These are phyloP conservation scores for Crematogaster levior DNA, from an alignment of 2,888 invertebrate species.

Conservation along the genomic window DNA sequence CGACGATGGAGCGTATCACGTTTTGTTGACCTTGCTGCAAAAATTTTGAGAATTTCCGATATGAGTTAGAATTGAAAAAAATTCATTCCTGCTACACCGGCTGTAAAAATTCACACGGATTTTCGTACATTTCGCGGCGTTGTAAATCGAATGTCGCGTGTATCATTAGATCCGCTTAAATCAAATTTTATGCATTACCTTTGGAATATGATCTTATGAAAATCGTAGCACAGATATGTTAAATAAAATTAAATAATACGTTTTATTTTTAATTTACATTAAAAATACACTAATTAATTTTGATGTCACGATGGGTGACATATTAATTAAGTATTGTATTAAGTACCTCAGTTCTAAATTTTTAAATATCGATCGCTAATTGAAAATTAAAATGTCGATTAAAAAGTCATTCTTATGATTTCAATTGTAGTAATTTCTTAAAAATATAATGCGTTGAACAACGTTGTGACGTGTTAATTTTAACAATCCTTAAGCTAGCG, in stretches of 20 bases:
- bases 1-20: conserved; percentile 42
- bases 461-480: not conserved
- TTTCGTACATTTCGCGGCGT: not conserved
- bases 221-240: not conserved
- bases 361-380: not conserved
- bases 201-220: not conserved
- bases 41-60: conserved; percentile 22
- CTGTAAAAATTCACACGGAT: conserved; percentile 32
- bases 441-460: not conserved
- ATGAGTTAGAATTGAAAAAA: conserved; percentile 11
- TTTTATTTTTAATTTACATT: not conserved
- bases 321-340: conserved; percentile 1
- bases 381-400: no score
- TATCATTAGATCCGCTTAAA: not conserved
- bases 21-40: conserved; percentile 20
- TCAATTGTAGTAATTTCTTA: not conserved
- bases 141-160: conserved; percentile 12
- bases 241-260: not conserved
- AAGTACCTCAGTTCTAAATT: not conserved
- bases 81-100: not conserved
- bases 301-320: not conserved
- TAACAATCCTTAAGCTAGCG: no score
- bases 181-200: not conserved
- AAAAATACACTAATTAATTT: not conserved
- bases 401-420: not conserved